Evolutionary conservation across 2,797 vertebrate species (phyloP).

Genomic region (Vespertilio murinus): DNA sequence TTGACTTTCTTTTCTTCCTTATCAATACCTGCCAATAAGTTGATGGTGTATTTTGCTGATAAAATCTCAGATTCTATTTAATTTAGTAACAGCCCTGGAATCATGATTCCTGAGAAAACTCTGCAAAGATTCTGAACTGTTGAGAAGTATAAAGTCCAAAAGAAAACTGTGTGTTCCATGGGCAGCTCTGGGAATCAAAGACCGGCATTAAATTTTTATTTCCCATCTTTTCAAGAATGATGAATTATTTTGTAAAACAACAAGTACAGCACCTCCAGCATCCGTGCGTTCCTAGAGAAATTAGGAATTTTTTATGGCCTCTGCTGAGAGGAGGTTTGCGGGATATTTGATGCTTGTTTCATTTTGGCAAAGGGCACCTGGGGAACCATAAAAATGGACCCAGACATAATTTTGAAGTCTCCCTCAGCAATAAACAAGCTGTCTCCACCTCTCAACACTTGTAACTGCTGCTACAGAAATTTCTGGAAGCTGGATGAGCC

Average conservation of each 20-base stretch:
- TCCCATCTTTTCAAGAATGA: constrained; percentile 49
- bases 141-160: background rate
- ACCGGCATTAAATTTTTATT: constrained; percentile 59
- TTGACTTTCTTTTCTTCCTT: background rate
- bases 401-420: constrained; percentile 60
- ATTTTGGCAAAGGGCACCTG: constrained; percentile 34
- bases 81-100: background rate
- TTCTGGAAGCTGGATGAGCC: background rate
- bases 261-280: background rate
- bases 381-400: constrained; percentile 50
- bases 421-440: constrained; percentile 32
- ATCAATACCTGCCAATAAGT: background rate
- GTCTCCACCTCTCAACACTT: background rate
- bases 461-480: background rate
- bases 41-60: background rate
- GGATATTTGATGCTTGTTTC: constrained; percentile 29
- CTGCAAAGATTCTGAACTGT: background rate
- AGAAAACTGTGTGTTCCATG: background rate
- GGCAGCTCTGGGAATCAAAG: background rate
- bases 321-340: constrained; percentile 33
- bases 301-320: constrained; percentile 35
- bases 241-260: constrained; percentile 56
- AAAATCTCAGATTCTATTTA: constrained; percentile 8
- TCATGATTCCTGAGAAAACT: constrained; percentile 27
- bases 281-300: constrained; percentile 25